Evolutionary conservation across 92 coral and sea anemone species (phyloP).

Genomic region (Porites lobata): DNA sequence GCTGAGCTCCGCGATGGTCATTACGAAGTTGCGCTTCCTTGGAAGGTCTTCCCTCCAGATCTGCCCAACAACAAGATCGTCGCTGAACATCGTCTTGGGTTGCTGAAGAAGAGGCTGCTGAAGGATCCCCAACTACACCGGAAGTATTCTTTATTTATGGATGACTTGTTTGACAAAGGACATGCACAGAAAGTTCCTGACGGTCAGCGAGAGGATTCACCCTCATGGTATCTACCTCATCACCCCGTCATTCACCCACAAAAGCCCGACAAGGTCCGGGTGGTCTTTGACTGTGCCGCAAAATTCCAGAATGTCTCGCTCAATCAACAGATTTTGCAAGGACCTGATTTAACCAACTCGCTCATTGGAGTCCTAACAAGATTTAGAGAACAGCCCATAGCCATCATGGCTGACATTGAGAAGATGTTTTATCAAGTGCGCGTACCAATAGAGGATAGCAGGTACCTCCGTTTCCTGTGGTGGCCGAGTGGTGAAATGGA

Average conservation of each 20-base stretch:
- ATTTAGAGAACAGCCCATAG: conserved; percentile 59
- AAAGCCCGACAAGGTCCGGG: conserved; percentile 52
- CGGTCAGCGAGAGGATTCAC: conserved; percentile 46
- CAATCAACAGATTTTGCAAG: conserved; percentile 73
- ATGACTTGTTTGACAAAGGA: conserved; percentile 28
- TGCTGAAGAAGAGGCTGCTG: conserved; percentile 55
- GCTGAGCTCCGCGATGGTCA: too few relatives aligned
- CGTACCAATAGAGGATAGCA: conserved; percentile 49
- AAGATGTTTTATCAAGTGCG: conserved; percentile 69
- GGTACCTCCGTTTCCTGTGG: conserved; percentile 63
- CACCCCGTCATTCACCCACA: conserved; percentile 38
- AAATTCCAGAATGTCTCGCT: conserved; percentile 55
- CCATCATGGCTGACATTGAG: not conserved
- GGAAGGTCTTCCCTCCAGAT: too few relatives aligned
- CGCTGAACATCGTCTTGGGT: too few relatives aligned
- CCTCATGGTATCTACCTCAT: conserved; percentile 46
- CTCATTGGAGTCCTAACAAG: conserved; percentile 68
- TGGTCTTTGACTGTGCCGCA: conserved; percentile 74
- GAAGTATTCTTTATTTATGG: conserved; percentile 41
- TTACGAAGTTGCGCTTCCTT: too few relatives aligned
- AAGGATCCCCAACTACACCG: conserved; percentile 43
- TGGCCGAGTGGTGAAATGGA: conserved; percentile 62
- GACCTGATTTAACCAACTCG: conserved; percentile 77
- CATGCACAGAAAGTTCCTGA: conserved; percentile 24
- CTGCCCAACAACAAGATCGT: too few relatives aligned